Percentiles rank a stretch among this genome's conserved stretches.
Conservation (phyloP, 2,113 vertebrate genomes). For the Myanophis thanlyinensis region DNA sequence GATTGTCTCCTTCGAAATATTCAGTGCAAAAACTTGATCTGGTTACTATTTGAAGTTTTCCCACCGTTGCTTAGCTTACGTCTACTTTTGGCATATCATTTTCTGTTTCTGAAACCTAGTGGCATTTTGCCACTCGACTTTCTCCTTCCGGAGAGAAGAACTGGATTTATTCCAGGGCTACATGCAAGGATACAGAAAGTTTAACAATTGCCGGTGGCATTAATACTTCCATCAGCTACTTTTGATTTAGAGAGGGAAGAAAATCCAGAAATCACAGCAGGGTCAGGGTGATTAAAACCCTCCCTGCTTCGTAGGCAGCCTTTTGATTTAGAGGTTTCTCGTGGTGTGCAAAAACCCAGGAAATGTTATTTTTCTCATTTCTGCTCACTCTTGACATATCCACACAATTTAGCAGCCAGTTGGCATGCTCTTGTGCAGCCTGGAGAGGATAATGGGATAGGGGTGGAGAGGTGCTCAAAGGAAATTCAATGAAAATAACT, state of each 20-base stretch:
- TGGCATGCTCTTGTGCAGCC: neutral
- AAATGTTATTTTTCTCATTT: slow-evolving; percentile 8
- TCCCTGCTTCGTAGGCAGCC: neutral
- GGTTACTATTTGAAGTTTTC: neutral
- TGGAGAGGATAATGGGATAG: neutral
- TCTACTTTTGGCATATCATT: neutral
- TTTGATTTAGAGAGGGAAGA: slow-evolving; percentile 1
- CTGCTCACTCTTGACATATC: neutral
- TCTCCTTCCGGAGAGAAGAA: neutral
- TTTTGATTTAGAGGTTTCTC: slow-evolving; percentile 15
- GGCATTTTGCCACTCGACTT: slow-evolving; percentile 13
- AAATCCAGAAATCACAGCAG: slow-evolving; percentile 11
- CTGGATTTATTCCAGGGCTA: slow-evolving; percentile 3
- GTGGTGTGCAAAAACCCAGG: neutral
- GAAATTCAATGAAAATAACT: neutral
- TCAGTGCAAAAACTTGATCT: neutral
- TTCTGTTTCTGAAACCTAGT: slow-evolving; percentile 16
- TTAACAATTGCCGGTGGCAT: slow-evolving; percentile 12
- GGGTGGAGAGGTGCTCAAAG: neutral
- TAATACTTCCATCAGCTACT: slow-evolving; percentile 6
- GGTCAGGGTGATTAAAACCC: neutral
- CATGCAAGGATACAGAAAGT: neutral
- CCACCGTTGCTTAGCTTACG: neutral
- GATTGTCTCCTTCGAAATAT: neutral
- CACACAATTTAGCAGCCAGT: slow-evolving; percentile 2